Evolutionary conservation across 2,113 vertebrate species (phyloP), one percentile per base, ranked within the genome.

Genomic region (Phylloscopus trochiloides): DNA sequence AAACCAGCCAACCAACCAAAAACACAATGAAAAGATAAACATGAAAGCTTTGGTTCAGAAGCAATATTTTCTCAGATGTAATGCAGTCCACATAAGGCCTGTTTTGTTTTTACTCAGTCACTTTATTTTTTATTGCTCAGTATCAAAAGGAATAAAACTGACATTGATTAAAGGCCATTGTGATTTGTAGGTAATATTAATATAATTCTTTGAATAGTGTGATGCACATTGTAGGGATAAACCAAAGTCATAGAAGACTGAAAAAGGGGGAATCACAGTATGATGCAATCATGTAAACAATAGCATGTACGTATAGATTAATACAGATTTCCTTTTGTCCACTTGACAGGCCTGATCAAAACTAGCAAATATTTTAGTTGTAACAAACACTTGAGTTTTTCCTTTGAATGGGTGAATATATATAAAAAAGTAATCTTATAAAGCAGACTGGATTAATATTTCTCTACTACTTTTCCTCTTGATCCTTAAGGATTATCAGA

Each of bases 91-190:
- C 77, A 28, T 78, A 93, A 70, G 83, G 77, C 91, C 78, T 97
- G 72, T 83, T 95, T 92, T 79, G 36, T 86, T 97, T 96, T 91
- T 42, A 88, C 65, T 92, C 94, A 92, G 86, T 91, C 57, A 86
- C 89, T 96, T 97, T 95, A 97, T 97, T 97, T 86, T 95, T 98
- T 98, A 98, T 98, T 98, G 98, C 97, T 98, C 86, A 80, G 95
- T 97, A 97, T 97, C 95, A 98, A 97, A 98, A 98, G 80, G 94
- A 96, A 96, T 95, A 72, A 92, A 97, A 97, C 62, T 63, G 92
- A 97, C 95, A 92, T 91, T 93, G 92, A 96, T 97, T 97, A 96
- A 97, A 98, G 96, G 96, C 97, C 95, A 96, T 82, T 86, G 97
- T 89, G 97, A 95, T 93, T 95, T 93, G 72, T 82, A 95, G 63